Conservation (phyloP, 2,888 invertebrate genomes). For the Ichneumoninae sp. region DNA sequence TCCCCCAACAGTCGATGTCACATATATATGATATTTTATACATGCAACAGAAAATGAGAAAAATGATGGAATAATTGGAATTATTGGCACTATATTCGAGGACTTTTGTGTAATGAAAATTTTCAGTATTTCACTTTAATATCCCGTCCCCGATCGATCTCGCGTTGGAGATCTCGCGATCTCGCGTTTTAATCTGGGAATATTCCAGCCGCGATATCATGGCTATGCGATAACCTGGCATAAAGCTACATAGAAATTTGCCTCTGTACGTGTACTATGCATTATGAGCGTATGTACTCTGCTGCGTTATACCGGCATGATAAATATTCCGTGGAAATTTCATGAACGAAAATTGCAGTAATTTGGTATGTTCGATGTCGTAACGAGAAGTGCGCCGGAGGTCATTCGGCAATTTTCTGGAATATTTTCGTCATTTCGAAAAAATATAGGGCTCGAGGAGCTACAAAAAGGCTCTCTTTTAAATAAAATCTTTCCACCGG, state of each 20-base stretch:
- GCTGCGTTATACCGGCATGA: background rate
- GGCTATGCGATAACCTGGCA: background rate
- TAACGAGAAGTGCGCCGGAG: background rate
- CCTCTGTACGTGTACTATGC: background rate
- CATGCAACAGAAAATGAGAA: too few relatives aligned
- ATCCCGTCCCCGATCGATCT: background rate
- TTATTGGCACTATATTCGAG: too few relatives aligned
- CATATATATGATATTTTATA: too few relatives aligned
- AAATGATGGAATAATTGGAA: too few relatives aligned
- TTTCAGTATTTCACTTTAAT: background rate
- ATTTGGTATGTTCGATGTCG: background rate
- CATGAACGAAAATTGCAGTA: slow-evolving; percentile 8
- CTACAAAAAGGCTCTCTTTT: background rate
- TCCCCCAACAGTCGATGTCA: too few relatives aligned
- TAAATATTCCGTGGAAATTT: slow-evolving; percentile 15
- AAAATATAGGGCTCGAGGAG: background rate
- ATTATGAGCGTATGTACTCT: background rate
- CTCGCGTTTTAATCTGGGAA: slow-evolving; percentile 1
- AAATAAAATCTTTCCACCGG: slow-evolving; percentile 40
- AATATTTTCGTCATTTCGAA: background rate
- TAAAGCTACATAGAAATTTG: background rate
- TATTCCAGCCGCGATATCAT: background rate
- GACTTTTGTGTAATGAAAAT: too few relatives aligned
- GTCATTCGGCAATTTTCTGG: background rate
- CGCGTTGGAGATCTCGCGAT: too few relatives aligned